Base-by-base conservation (phyloP, 2,888 invertebrate species). In the Acleris holmiana region DNA sequence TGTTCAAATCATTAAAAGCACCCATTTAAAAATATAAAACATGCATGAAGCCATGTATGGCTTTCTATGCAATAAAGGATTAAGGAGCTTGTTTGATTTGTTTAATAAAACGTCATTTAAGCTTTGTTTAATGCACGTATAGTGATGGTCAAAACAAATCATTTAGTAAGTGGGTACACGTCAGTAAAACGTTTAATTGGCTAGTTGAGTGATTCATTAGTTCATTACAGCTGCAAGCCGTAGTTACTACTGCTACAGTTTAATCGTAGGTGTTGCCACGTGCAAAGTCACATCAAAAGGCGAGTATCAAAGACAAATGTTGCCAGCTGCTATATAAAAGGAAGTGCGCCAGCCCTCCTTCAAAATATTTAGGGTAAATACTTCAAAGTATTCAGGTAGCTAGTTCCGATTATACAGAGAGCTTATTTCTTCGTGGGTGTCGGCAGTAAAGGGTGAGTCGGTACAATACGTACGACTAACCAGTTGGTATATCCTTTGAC, bases 281-380 rank as follows among this genome's bases (percentile, higher is more conserved):
- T 77, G 77, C 74, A 75, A 76, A 80, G 83, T 80, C 86, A 88
- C 89, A 88, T 91, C 90, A 90, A 91, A 90, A 89, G 88, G 78
- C 81, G 76, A 78, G 79, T 85, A 84, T 90, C 89, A 91, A 90
- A 89, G 88, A 85, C 79, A 84, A 84, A 86, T 76, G 75, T 76
- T 74, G 73, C 72, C 73, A 76, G 80, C 76, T 76, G 78, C 73
- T 78, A 80, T 77, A 82, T 76, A 78, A 79, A 78, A 80, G 81
- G 83, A 81, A 77, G 75, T 69, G 76, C 78, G 78, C 69, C 77
- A 80, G 78, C 76, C 76, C 78, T 84, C 83, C 84, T 82, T 78
- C 79, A 79, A 78, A 79, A 81, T 77, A 67, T 62, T 73, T 74
- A 82, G 83, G 82, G 82, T 77, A 76, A 73, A 61, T 61, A 56